These are phyloP conservation scores for Plecturocebus donacophilus DNA, from an alignment of 2,113 vertebrate species.

Conservation along the genomic window DNA sequence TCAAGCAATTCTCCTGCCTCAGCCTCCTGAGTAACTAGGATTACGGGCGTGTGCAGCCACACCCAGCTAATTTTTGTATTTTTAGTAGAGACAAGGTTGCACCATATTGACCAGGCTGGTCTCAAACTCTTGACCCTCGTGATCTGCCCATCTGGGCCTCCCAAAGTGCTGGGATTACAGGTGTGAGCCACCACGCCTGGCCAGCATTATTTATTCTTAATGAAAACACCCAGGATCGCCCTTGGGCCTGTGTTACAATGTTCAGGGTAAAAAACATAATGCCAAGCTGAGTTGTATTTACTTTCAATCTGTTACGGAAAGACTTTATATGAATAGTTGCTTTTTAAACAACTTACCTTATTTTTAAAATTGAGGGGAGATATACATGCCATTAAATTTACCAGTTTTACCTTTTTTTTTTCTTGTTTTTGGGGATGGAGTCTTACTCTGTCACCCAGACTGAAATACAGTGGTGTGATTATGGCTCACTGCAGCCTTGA, in stretches of 20 bases:
- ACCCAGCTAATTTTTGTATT: no score
- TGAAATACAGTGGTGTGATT: background rate
- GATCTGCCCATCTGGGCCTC: no score
- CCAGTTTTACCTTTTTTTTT: background rate
- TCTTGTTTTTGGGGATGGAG: background rate
- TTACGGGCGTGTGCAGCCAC: no score
- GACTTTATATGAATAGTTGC: background rate
- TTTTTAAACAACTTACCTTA: background rate
- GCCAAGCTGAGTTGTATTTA: background rate
- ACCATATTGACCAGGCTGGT: no score
- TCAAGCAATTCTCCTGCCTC: no score
- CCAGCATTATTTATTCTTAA: background rate
- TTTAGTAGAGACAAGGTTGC: no score
- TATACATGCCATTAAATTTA: background rate
- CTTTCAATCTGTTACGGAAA: background rate
- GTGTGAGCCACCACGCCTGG: no score
- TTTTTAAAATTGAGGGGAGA: background rate
- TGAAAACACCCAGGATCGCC: background rate
- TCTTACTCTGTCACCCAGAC: background rate
- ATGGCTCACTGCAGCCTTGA: background rate
- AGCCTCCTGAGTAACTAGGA: no score
- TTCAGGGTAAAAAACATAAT: background rate
- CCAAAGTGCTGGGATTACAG: no score
- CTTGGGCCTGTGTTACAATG: background rate
- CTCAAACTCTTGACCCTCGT: no score